Base-by-base conservation (phyloP, 1,140 invertebrate genomes). In the Rhagoletis zephyria region DNA sequence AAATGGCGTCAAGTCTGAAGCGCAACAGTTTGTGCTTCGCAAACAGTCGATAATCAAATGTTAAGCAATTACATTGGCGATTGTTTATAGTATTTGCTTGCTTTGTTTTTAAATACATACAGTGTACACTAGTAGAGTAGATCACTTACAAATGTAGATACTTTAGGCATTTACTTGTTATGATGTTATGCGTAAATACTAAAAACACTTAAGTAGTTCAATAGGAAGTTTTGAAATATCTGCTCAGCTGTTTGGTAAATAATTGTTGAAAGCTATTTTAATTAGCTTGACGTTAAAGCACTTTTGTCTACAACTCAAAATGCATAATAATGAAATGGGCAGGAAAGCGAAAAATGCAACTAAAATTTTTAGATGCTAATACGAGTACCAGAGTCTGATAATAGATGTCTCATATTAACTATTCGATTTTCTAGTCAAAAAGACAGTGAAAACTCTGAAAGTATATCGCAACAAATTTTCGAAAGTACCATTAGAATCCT, bases 201-300 rank as follows among this genome's bases (percentile, higher is more conserved):
- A 45, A 45, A 9, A 42, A 5, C 42, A 45, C 14, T 74, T 14
- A 48, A 45, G 42, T 74, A 6, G 67, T 48, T 1, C 7, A 65
- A 74, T 48, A n/a, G 4, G 51, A 56, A 56, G 51, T 56, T n/a
- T n/a, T 56, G 51, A 56, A 74, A 48, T 45, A n/a, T n/a, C n/a
- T 45, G 16, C 67, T 74, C 67, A 74, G 6, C 19, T 40, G 12
- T 45, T 74, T 40, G 45, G 40, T 16, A 74, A 74, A 74, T 48
- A 48, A 74, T 74, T 74, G 67, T 48, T 74, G 42, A 74, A 74
- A 45, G 67, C 40, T 42, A 74, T 74, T 74, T 74, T 74, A 74
- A 74, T 74, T 74, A 40, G 67, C 45, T 45, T 45, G 16, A 74
- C 16, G 12, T 12, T 16, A 12, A 63, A 63, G 14, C 42, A 74